Evolutionary conservation across 2,888 invertebrate genomes (phyloP), one percentile per base, ranked within the genome.

Genomic region (Acanthoscelides obtectus): DNA sequence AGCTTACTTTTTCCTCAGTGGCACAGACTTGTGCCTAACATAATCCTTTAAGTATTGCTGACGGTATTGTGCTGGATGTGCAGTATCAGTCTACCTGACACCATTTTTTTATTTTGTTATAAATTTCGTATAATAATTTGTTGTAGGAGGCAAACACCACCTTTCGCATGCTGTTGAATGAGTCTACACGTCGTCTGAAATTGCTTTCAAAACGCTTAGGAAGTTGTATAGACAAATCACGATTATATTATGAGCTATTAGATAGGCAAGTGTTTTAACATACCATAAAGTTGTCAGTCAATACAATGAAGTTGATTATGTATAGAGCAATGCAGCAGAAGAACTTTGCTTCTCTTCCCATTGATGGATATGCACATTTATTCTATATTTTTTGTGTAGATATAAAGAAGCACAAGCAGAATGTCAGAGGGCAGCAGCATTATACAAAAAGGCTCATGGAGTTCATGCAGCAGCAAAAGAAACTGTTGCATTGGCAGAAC

Each of bases 381-480:
- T n/a, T n/a, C n/a, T n/a, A n/a, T n/a, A 5, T 25, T 25, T 25
- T 5, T 5, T 25, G 6, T 25, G 17, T 45, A 45, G 45, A 17
- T 93, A 96, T 0, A 90, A 91, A 71, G 88, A 90, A 81, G 94
- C 96, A 6, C 89, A 92, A 80, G 88, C 91, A 27, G 95, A 96
- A 81, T 96, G 97, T 80, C 95, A 98, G 84, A 91, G 92, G 80
- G 96, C 97, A 45, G 97, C 97, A 45, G 93, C 95, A 19, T 91
- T 94, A 81, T 98, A 94, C 85, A 96, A 96, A 86, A 88, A 95
- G 78, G 96, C 97, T 64, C 96, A 93, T 86, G 94, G 95, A 86
- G 90, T 96, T 70, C 97, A 97, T 86, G 92, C 93, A 67, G 97
- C 96, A 0, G 97, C 97, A 0, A 96, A 96, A 85, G 96, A 97